Evolutionary conservation across 2,113 vertebrate genomes (phyloP).

Genomic region (Coracopsis vasa): DNA sequence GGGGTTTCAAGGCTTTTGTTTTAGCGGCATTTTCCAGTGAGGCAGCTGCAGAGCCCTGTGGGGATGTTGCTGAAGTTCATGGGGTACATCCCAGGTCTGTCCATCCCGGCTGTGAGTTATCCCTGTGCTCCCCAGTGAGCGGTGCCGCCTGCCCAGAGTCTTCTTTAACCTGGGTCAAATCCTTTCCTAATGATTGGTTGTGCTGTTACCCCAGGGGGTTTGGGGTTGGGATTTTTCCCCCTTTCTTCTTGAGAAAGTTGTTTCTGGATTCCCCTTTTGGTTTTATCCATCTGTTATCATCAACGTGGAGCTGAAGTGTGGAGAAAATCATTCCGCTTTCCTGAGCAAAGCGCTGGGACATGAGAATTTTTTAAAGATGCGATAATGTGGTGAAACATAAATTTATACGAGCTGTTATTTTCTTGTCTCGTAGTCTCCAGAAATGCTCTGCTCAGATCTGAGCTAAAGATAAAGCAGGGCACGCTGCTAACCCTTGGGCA

Average conservation of each 20-base stretch:
- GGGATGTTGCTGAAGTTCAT: rapidly evolving
- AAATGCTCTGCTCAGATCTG: not conserved
- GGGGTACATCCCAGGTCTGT: not conserved
- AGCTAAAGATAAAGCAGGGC: conserved; percentile 1
- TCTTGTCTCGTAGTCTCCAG: not conserved
- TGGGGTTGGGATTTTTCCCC: rapidly evolving
- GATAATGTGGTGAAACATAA: not conserved
- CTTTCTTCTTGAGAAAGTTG: not conserved
- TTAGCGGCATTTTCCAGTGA: not conserved
- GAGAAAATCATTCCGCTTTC: not conserved
- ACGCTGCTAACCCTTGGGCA: not conserved
- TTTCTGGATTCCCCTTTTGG: conserved; percentile 22
- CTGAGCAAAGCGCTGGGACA: not conserved
- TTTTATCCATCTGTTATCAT: conserved; percentile 18
- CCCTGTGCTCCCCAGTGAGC: not conserved
- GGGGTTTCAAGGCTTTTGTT: not conserved
- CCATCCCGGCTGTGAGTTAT: not conserved
- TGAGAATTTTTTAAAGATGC: not conserved
- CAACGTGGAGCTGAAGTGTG: not conserved
- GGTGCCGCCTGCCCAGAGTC: not conserved
- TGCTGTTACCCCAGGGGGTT: not conserved
- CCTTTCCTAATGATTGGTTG: not conserved
- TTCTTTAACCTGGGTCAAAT: not conserved
- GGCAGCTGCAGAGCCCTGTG: not conserved
- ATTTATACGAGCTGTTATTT: not conserved